phyloP scores from a whole-genome alignment of 2,888 invertebrate genomes.

The Epiblema foenella region DNA sequence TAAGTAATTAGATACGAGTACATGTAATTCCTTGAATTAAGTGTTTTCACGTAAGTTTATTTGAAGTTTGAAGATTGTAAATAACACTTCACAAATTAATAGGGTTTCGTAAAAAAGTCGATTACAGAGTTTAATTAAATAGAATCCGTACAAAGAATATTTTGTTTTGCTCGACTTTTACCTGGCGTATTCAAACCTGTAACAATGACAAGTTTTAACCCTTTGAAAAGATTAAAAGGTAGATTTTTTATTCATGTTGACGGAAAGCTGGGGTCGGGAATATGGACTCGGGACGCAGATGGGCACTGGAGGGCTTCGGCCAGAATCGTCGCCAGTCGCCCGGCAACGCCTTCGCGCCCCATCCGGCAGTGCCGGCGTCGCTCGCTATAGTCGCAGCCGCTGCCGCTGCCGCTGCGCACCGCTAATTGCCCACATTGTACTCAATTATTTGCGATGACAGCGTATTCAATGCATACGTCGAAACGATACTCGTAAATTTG shows the following conservation, averaged over 20 bases:
- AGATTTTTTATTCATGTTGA: slow-evolving; percentile 9
- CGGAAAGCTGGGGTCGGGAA: not conserved
- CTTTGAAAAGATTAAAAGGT: slow-evolving; percentile 13
- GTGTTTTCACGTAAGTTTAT: not conserved
- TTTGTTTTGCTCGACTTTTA: not conserved
- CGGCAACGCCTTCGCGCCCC: slow-evolving; percentile 28
- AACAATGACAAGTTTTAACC: slow-evolving; percentile 11
- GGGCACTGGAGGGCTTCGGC: slow-evolving; percentile 21
- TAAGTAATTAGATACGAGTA: not conserved
- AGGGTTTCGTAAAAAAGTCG: not conserved
- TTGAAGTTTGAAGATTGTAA: not conserved
- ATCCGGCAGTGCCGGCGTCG: slow-evolving; percentile 21
- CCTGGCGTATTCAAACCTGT: not conserved
- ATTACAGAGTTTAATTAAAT: slow-evolving; percentile 9
- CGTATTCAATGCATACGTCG: slow-evolving; percentile 10
- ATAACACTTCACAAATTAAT: not conserved
- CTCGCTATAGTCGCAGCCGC: slow-evolving; percentile 37
- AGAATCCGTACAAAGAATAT: slow-evolving; percentile 13
- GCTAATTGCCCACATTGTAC: slow-evolving; percentile 39
- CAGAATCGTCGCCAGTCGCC: slow-evolving; percentile 29
- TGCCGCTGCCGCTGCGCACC: slow-evolving; percentile 10
- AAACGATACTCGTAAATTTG: too few relatives aligned
- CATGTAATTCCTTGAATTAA: not conserved
- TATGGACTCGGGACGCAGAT: slow-evolving; percentile 13
- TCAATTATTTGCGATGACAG: slow-evolving; percentile 16